These are phyloP conservation scores for Brachionus rubens DNA, from an alignment of 1,140 invertebrate species.

Conservation along the genomic window DNA sequence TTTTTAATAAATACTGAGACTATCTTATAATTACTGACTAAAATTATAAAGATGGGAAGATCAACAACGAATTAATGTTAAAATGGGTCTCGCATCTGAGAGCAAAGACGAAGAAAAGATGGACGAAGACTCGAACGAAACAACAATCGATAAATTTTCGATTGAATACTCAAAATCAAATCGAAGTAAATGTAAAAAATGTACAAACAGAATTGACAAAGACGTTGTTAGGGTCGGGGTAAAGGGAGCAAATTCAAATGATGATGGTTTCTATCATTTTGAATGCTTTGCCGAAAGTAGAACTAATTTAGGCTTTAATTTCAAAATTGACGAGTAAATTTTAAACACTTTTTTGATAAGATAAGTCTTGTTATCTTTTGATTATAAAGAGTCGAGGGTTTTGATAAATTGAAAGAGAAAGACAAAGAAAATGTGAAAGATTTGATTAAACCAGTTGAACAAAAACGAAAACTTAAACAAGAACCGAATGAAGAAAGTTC, in stretches of 20 bases:
- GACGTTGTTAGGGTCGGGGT: not conserved
- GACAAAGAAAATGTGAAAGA: conserved; percentile 25
- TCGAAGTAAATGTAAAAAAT: conserved; percentile 75
- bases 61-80: conserved; percentile 75
- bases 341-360: not conserved
- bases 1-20: not conserved
- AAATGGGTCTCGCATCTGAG: conserved; percentile 60
- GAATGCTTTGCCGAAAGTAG: conserved; percentile 82
- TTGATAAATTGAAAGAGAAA: not conserved
- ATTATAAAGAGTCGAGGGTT: not conserved
- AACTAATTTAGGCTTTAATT: conserved; percentile 69
- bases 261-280: conserved; percentile 78
- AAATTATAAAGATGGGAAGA: conserved; percentile 68
- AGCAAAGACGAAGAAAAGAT: conserved; percentile 47
- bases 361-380: not conserved
- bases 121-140: conserved; percentile 54
- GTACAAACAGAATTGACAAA: conserved; percentile 80
- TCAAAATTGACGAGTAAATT: not conserved
- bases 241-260: not conserved
- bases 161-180: conserved; percentile 86
- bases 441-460: not conserved
- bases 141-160: conserved; percentile 66
- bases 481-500: conserved; percentile 48
- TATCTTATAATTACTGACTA: not conserved
- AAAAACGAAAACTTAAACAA: conserved; percentile 51